Evolutionary conservation across 2,113 vertebrate species (phyloP), one percentile per base, ranked within the genome.

Genomic region (Archocentrus centrarchus): DNA sequence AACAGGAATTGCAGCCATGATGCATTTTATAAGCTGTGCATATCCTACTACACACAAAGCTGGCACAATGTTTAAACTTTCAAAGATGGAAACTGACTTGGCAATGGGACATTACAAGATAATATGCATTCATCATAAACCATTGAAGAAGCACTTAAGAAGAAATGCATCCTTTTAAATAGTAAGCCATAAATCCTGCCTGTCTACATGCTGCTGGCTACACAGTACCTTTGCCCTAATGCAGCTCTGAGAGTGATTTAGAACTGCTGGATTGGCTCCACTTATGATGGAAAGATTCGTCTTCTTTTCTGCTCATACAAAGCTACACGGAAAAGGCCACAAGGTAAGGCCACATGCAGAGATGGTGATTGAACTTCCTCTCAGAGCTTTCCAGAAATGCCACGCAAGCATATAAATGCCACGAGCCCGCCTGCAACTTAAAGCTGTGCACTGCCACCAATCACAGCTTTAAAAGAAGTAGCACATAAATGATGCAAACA

Each of bases 181-280:
- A 66, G 61, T 8, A 39, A 61, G 32, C 70, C 27, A 80, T 90
- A 85, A 88, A 86, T 87, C 75, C 63, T 22, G 59, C 35, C 55
- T 60, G 81, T 77, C 76, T 44, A 13, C 47, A 77, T 41, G 82
- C 80, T 5, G 7, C 62, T 24, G 77, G 76, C 61, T 66, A 58
- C 86, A 75, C 59, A 20, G 24, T 47, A 58, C 68, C 47, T 73
- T 73, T 47, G 68, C 75, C 87, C 53, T 6, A 64, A 75, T 47
- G 79, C 77, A 86, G 80, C 53, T 53, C 24, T 77, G 22, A 66
- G 59, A 78, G 79, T 75, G 82, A 92, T 86, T 86, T 83, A 83
- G 60, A 82, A 83, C n/a, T 63, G 37, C 27, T 14, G 68, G 79
- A 85, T 89, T 83, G 17, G 8, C 57, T 77, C 44, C 32, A 3